Evolutionary conservation across 2,888 invertebrate genomes (phyloP), one percentile per base, ranked within the genome.

Genomic region (Mythimna loreyi): DNA sequence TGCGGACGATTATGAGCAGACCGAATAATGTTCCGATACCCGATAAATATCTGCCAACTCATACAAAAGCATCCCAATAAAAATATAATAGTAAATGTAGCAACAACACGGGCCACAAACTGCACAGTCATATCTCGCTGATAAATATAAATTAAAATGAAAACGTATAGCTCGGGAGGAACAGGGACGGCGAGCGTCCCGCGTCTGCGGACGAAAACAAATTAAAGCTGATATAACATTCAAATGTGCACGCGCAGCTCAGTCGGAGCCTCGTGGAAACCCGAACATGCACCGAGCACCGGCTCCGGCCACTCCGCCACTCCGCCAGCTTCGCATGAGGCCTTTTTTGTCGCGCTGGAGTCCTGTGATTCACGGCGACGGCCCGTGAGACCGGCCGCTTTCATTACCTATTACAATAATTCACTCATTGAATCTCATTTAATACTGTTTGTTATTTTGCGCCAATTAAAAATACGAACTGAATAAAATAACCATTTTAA

Each of bases 21-120:
- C 94, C 95, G 94, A 95, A 95, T 95, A 95, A 95, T 94, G 94
- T 94, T 94, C 92, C 93, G 89, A 94, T 95, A 93, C 92, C 92
- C 95, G 96, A 96, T 96, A 96, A 96, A 96, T 96, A 96, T 95
- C 96, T 95, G 96, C 96, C 95, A 96, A 93, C 95, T 95, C 96
- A 96, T 95, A 96, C 95, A 96, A 96, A 95, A 94, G 95, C 93
- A 92, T 93, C 93, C 94, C 94, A 96, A 95, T 95, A 96, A 95
- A 95, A 95, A 92, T 94, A 95, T 95, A 95, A 95, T 96, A 95
- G 95, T 93, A 92, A 94, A 94, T 92, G 94, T 92, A 93, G 93
- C 93, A 93, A 93, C 93, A 94, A 93, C 94, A 93, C 91, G 84
- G 91, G 89, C 93, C 91, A 89, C 93, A 92, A 94, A 94, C 92